A percentile compares a stretch with the other conserved stretches of the same genome.
Conservation (phyloP, 2,113 vertebrate species). For the Dermatemys mawii region DNA sequence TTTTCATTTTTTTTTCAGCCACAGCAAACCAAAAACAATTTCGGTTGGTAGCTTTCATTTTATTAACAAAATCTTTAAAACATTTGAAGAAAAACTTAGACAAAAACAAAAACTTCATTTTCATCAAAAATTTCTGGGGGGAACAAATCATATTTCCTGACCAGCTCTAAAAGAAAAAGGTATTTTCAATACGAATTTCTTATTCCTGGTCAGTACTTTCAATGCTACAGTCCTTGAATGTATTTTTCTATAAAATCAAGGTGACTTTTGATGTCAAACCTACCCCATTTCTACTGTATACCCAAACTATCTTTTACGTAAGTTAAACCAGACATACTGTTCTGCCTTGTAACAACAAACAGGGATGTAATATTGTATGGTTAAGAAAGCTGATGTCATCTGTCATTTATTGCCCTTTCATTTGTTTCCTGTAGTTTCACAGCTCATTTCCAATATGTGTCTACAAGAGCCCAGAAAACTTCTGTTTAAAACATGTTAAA, state of each 20-base stretch:
- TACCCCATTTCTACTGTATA: neutral
- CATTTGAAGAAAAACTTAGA: no score
- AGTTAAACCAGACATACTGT: neutral
- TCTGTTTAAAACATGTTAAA: neutral
- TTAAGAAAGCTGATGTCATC: neutral
- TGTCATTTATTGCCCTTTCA: neutral
- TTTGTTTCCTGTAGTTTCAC: neutral
- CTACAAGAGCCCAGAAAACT: neutral
- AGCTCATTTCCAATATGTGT: neutral
- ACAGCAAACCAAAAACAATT: no score
- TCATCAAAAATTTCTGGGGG: neutral
- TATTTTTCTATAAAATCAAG: neutral
- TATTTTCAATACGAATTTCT: neutral
- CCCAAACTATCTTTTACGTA: neutral
- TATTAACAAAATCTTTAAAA: no score
- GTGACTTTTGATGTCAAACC: neutral
- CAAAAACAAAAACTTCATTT: neutral
- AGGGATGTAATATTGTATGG: neutral
- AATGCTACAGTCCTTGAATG: neutral
- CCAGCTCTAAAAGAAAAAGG: fast-evolving
- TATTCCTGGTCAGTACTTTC: neutral
- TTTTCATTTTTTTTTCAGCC: no score
- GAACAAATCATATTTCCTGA: neutral
- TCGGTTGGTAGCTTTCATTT: no score
- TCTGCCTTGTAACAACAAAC: neutral